Evolutionary conservation across 2,888 invertebrate genomes (phyloP).

Genomic region (Alviniconcha strummeri): DNA sequence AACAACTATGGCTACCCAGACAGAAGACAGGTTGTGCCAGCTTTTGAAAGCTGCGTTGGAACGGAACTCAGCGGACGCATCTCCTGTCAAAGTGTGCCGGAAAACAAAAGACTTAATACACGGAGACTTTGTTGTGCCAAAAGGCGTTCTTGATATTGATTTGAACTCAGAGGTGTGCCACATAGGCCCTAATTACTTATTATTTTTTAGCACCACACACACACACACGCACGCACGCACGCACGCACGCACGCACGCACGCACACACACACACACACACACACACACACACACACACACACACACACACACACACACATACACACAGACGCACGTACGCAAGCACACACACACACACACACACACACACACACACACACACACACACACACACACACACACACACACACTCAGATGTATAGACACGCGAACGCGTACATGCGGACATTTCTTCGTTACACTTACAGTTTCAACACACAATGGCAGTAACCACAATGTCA

Average conservation of each 20-base stretch:
- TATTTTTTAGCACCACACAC: background rate
- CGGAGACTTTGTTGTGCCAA: constrained; percentile 38
- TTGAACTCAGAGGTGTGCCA: constrained; percentile 6
- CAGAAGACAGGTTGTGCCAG: constrained; percentile 1
- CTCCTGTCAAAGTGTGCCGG: constrained; percentile 33
- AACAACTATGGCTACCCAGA: constrained; percentile 34
- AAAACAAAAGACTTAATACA: constrained; percentile 33
- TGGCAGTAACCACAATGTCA: no score
- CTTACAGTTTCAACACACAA: no score
- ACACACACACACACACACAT: background rate
- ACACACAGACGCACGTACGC: background rate
- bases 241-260: background rate
- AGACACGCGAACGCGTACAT: no score
- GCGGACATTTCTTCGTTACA: no score
- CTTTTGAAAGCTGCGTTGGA: background rate
- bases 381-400: no score
- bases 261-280: constrained; percentile 4
- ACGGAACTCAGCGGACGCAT: background rate
- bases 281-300: background rate
- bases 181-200: no score
- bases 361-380: constrained; percentile 8
- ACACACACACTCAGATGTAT: no score
- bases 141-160: constrained; percentile 32
- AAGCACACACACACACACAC: background rate
- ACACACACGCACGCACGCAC: background rate